Conservation (phyloP, 2,797 vertebrate species). For the Eulemur rubriventer region DNA sequence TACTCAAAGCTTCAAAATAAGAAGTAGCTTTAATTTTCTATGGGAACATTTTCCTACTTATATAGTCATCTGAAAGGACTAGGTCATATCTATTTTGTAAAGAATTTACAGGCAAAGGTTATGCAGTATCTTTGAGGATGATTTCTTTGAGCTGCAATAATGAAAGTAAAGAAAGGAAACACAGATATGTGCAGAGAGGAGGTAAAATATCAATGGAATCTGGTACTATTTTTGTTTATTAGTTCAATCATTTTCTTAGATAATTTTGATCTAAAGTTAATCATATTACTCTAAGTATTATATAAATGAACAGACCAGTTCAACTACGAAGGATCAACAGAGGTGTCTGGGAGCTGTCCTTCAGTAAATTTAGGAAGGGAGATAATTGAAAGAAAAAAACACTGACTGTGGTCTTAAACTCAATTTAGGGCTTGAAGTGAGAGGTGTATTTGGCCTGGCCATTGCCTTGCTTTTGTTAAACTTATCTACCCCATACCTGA, state of each 20-base stretch:
- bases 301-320: background rate
- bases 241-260: slow-evolving; percentile 34
- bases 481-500: background rate
- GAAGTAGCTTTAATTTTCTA: slow-evolving; percentile 56
- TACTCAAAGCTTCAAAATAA: slow-evolving; percentile 49
- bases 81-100: background rate
- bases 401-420: background rate
- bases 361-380: slow-evolving; percentile 37
- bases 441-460: background rate
- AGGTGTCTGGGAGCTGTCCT: background rate
- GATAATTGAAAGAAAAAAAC: background rate
- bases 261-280: background rate
- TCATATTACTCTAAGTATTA: background rate
- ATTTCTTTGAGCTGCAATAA: background rate
- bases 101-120: background rate
- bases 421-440: background rate
- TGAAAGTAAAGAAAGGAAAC: background rate
- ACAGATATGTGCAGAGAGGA: background rate
- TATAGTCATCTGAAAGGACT: slow-evolving; percentile 3
- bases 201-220: background rate
- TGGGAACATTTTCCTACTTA: slow-evolving; percentile 14
- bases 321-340: background rate
- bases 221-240: background rate
- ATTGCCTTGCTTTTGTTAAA: background rate
- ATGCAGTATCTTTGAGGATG: background rate